These are phyloP conservation scores for Drosophila funebris DNA, from an alignment of 1,140 invertebrate species.

Conservation along the genomic window DNA sequence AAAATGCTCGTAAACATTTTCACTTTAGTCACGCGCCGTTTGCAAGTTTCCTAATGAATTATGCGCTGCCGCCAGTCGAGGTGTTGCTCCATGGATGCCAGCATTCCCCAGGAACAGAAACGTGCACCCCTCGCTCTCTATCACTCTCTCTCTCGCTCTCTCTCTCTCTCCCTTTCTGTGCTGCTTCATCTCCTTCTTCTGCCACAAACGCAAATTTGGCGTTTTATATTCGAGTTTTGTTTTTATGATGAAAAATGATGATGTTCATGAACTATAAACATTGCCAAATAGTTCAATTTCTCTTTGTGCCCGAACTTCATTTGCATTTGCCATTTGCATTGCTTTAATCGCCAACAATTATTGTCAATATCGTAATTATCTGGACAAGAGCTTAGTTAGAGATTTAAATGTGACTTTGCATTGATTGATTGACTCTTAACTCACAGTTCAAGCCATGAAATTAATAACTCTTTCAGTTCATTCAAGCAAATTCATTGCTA, in stretches of 20 bases:
- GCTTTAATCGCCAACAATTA: no score
- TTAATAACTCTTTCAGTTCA: no score
- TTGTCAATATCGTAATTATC: no score
- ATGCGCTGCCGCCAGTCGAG: constrained; percentile 50
- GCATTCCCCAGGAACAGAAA: no score
- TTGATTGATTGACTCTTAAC: no score
- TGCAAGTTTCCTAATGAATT: constrained; percentile 66
- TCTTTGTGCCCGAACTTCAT: neutral
- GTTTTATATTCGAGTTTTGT: constrained; percentile 55
- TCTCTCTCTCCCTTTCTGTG: neutral
- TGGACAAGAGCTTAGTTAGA: no score
- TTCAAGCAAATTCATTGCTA: no score
- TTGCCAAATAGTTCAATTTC: constrained; percentile 27
- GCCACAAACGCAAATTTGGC: constrained; percentile 6
- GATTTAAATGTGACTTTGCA: no score
- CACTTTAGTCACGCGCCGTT: constrained; percentile 79
- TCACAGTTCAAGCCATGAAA: no score
- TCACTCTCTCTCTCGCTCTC: neutral
- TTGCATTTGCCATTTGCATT: neutral
- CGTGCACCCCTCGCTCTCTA: no score
- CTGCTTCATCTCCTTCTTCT: neutral
- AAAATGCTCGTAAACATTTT: constrained; percentile 74
- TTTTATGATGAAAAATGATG: constrained; percentile 67
- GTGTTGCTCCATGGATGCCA: constrained; percentile 53
- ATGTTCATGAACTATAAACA: constrained; percentile 50